Evolutionary conservation across 2,888 invertebrate genomes (phyloP), one percentile per base, ranked within the genome.

Genomic region (Pollenia griseotomentosa): DNA sequence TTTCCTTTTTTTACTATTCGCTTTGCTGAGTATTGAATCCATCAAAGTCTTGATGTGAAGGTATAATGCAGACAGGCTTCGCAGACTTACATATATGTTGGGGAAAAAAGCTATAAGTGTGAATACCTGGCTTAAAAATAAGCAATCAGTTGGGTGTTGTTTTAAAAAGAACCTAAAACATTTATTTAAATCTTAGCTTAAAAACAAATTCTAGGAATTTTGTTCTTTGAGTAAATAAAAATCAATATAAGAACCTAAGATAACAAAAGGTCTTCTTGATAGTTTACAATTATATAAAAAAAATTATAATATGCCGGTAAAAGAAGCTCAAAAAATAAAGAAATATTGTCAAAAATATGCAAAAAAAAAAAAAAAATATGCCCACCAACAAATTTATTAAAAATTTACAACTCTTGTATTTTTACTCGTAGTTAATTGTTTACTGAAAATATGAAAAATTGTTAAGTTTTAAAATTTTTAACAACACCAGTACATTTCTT

Each of bases 41-140:
- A 77, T 83, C 83, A 83, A 70, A 77, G 70, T 83, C 46, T 70
- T 10, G 53, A 83, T 70, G 70, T 63, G 11, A 8, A 19, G 33
- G 63, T 46, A 23, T 51, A 2, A 66, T 59, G 57, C 57, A 63
- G 70, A 51, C 48, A 71, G 33, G 12, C 44, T 16, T 53, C 61
- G 44, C 51, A 40, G 3, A 51, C 19, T 70, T 70, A 23, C 23
- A 23, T 23, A 23, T 74, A 16, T 57, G 19, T 48, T 66, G 19
- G 6, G 23, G n/a, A 48, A 46, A 23, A 65, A 6, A 16, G 14
- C 48, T 66, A 8, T n/a, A 73, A n/a, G 14, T n/a, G 16, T 33
- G 14, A 10, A 6, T 12, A 48, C 23, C 23, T 19, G 10, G 14
- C 12, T 55, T 44, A 5, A 23, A 55, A 46, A 65, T 8, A 65